phyloP scores from a whole-genome alignment of 2,797 vertebrate species.

The Brotula barbata region DNA sequence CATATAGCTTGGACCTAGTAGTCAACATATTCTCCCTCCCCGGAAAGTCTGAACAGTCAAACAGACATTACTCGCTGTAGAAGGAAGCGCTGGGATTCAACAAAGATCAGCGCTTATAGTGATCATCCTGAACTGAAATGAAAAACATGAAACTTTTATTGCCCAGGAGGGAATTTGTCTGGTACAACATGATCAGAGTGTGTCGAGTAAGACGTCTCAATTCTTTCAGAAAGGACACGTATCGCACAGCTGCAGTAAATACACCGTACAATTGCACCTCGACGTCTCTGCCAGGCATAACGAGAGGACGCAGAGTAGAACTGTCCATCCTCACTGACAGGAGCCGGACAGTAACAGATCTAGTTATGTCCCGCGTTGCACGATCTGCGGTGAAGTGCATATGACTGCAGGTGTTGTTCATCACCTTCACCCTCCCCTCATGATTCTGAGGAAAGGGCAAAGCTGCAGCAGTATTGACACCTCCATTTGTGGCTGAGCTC shows the following conservation, averaged over 20 bases:
- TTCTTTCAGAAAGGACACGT: neutral
- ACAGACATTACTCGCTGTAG: too few species aligned
- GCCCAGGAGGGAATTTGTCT: too few species aligned
- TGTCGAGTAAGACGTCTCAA: too few species aligned
- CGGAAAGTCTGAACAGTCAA: too few species aligned
- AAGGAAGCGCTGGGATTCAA: too few species aligned
- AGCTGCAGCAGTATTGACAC: conserved; percentile 26
- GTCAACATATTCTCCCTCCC: too few species aligned
- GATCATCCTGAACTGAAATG: too few species aligned
- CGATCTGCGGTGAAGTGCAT: conserved; percentile 43
- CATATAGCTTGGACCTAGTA: too few species aligned
- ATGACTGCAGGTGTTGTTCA: conserved; percentile 37
- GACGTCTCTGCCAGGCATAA: neutral
- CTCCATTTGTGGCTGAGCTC: conserved; percentile 36
- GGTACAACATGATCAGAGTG: too few species aligned
- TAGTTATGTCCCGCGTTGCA: conserved; percentile 16
- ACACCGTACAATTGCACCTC: neutral
- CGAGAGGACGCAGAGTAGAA: neutral
- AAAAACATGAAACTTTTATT: too few species aligned
- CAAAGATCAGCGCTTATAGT: too few species aligned
- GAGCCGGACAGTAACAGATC: neutral
- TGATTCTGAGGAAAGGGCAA: conserved; percentile 42
- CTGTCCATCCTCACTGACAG: conserved; percentile 2
- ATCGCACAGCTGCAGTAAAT: neutral
- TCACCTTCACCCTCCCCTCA: conserved; percentile 17